These are phyloP conservation scores for Aratinga solstitialis DNA, from an alignment of 2,797 vertebrate genomes.

Conservation along the genomic window DNA sequence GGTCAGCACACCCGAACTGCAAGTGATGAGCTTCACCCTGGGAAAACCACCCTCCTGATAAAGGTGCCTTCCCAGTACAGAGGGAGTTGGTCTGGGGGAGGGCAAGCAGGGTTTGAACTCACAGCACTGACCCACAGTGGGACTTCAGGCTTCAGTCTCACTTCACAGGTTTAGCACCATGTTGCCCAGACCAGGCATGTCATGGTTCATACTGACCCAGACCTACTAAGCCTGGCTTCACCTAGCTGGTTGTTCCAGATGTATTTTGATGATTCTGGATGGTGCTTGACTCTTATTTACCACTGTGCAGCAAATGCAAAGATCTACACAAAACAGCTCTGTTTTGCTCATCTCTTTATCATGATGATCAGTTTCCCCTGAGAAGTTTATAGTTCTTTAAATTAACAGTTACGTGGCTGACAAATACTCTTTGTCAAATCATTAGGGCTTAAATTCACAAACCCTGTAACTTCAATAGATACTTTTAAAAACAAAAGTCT, in stretches of 20 bases:
- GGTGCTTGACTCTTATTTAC: background rate
- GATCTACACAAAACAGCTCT: background rate
- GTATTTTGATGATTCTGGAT: background rate
- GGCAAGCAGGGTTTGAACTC: background rate
- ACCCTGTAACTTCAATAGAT: background rate
- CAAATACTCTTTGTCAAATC: background rate
- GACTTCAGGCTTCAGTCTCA: background rate
- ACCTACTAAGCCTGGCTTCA: slow-evolving; percentile 42
- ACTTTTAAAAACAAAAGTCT: background rate
- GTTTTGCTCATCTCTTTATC: background rate
- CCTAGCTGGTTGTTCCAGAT: slow-evolving; percentile 28
- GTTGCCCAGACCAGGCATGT: background rate
- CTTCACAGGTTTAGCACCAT: background rate
- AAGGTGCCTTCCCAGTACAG: background rate
- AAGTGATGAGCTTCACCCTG: slow-evolving; percentile 53
- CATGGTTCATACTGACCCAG: slow-evolving; percentile 2
- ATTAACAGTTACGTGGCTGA: background rate
- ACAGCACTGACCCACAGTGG: background rate
- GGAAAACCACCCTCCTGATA: slow-evolving; percentile 42
- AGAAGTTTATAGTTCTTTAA: background rate
- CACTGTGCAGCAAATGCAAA: slow-evolving; percentile 28
- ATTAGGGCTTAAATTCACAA: background rate
- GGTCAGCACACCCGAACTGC: slow-evolving; percentile 37
- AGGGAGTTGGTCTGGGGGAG: background rate
- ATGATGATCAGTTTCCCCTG: background rate